Base-by-base conservation (phyloP, 1,140 invertebrate genomes). In the Melipona quadrifasciata region DNA sequence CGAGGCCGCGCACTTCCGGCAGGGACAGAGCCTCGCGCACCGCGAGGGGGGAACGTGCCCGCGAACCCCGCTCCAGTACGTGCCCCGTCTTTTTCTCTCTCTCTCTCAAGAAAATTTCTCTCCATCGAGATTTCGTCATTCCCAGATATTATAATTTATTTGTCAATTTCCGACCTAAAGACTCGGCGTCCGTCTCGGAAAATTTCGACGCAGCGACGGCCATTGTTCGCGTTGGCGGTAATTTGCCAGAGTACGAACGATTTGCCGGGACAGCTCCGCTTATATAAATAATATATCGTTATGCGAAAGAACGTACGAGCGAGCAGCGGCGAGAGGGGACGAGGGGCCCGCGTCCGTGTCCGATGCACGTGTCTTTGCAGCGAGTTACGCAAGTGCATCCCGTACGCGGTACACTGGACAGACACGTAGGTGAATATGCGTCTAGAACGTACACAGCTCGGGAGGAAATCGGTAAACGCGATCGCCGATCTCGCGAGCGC, bases 1-100 rank as follows among this genome's bases (percentile, higher is more conserved):
- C 88, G 92, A 92, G 90, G 88, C 88, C 91, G 90, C 88, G 86
- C 85, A 87, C 91, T 92, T 93, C 92, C 92, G 92, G 90, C 87
- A 89, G 75, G 85, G 84, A 91, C 85, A 91, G 88, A 47, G 39
- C 39, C 89, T 77, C 73, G 80, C 70, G 71, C 74, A 73, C 39
- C 57, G 74, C n/a, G n/a, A n/a, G n/a, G 70, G 73, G 51, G 73
- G 85, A 86, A 86, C 76, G 80, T 72, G 84, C 80, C 67, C 68
- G 79, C 86, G 73, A 84, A 64, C 73, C 78, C 73, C 78, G 84
- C 80, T 88, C 76, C 65, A 64, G 75, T 53, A n/a, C 34, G 31
- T 74, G 70, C 75, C 51, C 55, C 11, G 14, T 3, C 16, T 24
- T 19, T 53, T 21, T 65, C 21, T 61, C 58, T 61, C 24, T n/a